Evolutionary conservation across 2,113 vertebrate species (phyloP).

Genomic region (Psilopogon haemacephalus): DNA sequence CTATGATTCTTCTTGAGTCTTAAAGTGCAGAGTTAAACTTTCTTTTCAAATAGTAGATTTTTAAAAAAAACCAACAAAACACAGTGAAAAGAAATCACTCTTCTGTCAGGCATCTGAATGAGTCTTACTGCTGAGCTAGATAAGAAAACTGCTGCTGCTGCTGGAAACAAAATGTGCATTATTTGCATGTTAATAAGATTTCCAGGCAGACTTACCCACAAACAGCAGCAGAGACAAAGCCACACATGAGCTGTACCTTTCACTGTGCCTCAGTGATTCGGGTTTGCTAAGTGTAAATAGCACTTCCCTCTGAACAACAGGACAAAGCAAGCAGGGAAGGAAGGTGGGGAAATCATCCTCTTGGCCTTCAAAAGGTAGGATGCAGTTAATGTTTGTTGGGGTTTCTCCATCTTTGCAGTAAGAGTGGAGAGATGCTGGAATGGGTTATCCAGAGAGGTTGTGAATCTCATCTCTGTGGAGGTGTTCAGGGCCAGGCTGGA

Average conservation of each 20-base stretch:
- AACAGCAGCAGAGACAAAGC: neutral
- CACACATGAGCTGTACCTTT: neutral
- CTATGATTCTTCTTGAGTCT: neutral
- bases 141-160: neutral
- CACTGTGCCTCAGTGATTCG: neutral
- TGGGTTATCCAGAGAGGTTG: too few relatives aligned
- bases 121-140: neutral
- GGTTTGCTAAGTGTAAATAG: neutral
- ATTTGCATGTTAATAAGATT: conserved; percentile 37
- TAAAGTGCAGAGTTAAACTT: neutral
- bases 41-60: neutral
- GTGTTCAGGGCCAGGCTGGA: too few relatives aligned
- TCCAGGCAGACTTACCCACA: neutral
- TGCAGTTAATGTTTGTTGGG: neutral
- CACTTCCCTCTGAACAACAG: neutral
- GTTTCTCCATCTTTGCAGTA: neutral
- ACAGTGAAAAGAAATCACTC: neutral
- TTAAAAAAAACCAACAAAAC: neutral
- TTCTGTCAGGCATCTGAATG: neutral
- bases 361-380: neutral
- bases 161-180: conserved; percentile 13
- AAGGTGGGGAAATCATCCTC: neutral
- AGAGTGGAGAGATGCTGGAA: too few relatives aligned
- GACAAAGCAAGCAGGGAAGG: neutral
- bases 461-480: too few relatives aligned